Evolutionary conservation across 2,113 vertebrate species (phyloP), one percentile per base, ranked within the genome.

Genomic region (Indri indri): DNA sequence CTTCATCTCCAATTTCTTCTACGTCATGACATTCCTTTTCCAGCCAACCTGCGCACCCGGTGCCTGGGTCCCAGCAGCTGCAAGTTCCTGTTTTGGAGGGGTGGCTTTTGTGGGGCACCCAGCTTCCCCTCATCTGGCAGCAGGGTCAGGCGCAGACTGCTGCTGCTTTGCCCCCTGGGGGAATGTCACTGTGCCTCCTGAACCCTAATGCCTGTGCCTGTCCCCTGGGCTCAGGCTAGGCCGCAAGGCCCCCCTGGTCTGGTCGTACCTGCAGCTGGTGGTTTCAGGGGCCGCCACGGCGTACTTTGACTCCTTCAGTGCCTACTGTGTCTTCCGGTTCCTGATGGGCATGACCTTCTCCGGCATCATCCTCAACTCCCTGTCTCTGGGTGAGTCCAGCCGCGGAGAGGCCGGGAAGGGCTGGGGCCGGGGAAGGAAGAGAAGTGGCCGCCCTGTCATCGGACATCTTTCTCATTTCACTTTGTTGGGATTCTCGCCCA

Each of bases 261-360:
- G 99, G 99, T 99, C 99, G 0, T 99, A 99, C 98, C 98, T 99
- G 32, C 99, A 99, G 98, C 76, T 99, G 97, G 99, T 97, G 0
- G n/a, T 98, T 18, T 96, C 99, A 0, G 99, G 99, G 16, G 98
- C 98, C 0, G 98, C 98, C 80, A 97, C 99, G 0, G 98, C 99
- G 0, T 98, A 99, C 17, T 97, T 99, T 2, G 97, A 99, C 4
- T 98, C 97, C 9, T 99, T 99, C 98, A 5, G 97, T 0, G 34
- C 95, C 80, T 99, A 99, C 98, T 99, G 99, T 47, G 70, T 96
- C 63, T 98, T 99, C 88, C 99, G 99, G 40, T 99, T 99, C 97
- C 98, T 99, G 47, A 98, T 98, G 4, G 99, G 99, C 25, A 99
- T 99, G 98, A 98, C 99, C 0, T 99, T 99, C 93, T 99, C 99